A percentile compares a stretch with the other conserved stretches of the same genome.
phyloP scores from a whole-genome alignment of 2,888 invertebrate species.

The Tinea trinotella region DNA sequence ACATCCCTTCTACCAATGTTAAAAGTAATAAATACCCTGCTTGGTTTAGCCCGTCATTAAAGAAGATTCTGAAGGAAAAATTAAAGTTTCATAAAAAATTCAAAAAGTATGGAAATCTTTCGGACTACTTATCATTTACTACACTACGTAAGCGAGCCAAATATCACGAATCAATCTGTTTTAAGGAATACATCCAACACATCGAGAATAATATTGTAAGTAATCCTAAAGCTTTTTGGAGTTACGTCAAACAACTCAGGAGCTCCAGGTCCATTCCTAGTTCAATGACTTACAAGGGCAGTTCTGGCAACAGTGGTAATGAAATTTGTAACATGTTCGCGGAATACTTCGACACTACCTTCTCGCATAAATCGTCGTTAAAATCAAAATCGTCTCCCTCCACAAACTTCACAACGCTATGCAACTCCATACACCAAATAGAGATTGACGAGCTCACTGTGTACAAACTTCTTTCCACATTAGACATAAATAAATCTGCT shows the following conservation, averaged over 20 bases:
- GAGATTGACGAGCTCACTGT: no score
- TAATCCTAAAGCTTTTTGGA: not conserved
- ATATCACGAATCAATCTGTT: not conserved
- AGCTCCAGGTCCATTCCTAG: not conserved
- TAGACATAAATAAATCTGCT: no score
- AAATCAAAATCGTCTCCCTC: no score
- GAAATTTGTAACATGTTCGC: not conserved
- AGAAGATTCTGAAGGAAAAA: not conserved
- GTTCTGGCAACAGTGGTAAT: not conserved
- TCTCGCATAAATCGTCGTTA: not conserved
- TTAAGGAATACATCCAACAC: not conserved
- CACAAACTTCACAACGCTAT: no score
- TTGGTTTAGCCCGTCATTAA: not conserved
- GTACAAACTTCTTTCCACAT: no score
- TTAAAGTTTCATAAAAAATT: not conserved
- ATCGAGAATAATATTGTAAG: not conserved
- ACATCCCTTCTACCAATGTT: not conserved
- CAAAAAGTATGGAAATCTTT: slow-evolving; percentile 4
- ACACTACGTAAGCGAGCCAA: not conserved
- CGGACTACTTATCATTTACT: not conserved
- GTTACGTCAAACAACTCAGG: not conserved
- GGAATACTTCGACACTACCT: not conserved
- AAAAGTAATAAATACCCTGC: not conserved
- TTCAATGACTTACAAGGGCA: not conserved
- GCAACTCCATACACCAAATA: no score